Evolutionary conservation across 2,888 invertebrate genomes (phyloP), one percentile per base, ranked within the genome.

Genomic region (Agrilus biguttatus): DNA sequence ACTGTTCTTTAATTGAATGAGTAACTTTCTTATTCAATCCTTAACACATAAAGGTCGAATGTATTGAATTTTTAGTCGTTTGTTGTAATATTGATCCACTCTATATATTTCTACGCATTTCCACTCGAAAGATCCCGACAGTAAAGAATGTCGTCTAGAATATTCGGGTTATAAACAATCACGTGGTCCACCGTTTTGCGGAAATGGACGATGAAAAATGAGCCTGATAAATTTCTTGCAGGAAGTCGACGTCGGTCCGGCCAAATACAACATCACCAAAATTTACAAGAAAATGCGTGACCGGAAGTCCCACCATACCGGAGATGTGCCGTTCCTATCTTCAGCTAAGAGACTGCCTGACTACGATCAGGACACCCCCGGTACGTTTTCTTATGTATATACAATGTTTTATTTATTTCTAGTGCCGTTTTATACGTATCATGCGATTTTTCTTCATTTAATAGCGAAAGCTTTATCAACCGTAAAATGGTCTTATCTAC

Each of bases 251-350:
- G 53, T 47, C 33, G 53, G 46, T 36, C 51, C 56, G 23, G 50
- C 53, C 32, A 50, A 44, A 41, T 56, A 57, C 47, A 46, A 50
- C 49, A 45, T 55, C 43, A 46, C 46, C 23, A 47, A 50, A 41
- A 47, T 50, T 39, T 55, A 51, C 48, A 50, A 54, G 48, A 53
- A 52, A 51, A 53, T 44, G 47, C 49, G 43, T 34, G 48, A 53
- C 47, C 52, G 50, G 53, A 52, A 46, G 41, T 60, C 56, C 42
- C 52, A 53, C 49, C 53, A 54, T 40, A 49, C 48, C 47, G 52
- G 50, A 46, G 52, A 54, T 43, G 53, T 55, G 40, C 51, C 58
- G 33, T 60, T 60, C 48, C 48, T 51, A 42, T 44, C 48, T 44
- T 47, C 49, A 39, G 46, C 47, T 33, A 37, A 42, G 34, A 51